These are phyloP conservation scores for Vulpes vulpes DNA, from an alignment of 2,113 vertebrate genomes.

Conservation along the genomic window DNA sequence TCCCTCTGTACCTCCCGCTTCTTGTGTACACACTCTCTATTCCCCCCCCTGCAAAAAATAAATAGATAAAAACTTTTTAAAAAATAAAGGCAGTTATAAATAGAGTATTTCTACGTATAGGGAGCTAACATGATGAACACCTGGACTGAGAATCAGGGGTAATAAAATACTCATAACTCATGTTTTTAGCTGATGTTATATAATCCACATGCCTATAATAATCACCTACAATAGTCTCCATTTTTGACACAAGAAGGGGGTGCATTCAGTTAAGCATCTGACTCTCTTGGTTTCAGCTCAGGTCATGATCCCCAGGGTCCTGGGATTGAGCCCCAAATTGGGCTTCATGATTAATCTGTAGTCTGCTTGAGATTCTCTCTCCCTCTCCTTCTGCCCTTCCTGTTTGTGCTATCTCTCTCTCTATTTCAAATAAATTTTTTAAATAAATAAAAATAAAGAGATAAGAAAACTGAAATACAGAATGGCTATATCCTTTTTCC, in stretches of 20 bases:
- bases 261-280: not conserved
- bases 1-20: not conserved
- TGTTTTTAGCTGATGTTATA: not conserved
- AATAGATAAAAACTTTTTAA: not conserved
- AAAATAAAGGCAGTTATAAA: not conserved
- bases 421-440: too few species aligned
- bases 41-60: not conserved
- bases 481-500: not conserved
- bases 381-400: too few species aligned
- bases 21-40: not conserved
- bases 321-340: not conserved
- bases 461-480: not conserved
- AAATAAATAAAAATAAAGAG: not conserved
- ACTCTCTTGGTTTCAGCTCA: not conserved
- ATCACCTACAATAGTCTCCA: not conserved
- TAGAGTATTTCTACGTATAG: not conserved
- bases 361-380: not conserved
- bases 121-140: not conserved
- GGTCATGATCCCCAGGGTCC: not conserved
- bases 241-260: not conserved
- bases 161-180: not conserved
- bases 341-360: not conserved
- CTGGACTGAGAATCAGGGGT: not conserved
- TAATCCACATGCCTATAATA: not conserved
- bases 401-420: too few species aligned